Conservation (phyloP, 30 jellyfish, hydroid and myxozoan species). For the Aurelia sp. region DNA sequence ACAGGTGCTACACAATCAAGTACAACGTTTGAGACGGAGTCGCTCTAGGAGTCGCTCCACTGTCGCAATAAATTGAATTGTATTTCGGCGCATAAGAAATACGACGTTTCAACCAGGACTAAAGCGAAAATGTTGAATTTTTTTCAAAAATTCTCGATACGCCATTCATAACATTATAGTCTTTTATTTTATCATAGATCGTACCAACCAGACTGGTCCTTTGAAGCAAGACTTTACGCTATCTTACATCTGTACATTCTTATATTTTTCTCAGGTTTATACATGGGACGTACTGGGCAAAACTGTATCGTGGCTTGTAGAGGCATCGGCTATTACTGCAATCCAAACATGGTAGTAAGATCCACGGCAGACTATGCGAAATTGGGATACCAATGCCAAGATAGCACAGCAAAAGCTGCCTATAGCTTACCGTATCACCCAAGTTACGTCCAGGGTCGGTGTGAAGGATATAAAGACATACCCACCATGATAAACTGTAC, state of each 20-base stretch:
- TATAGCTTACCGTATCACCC: conserved; percentile 64
- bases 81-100: no score
- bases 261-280: neutral
- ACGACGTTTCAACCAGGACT: no score
- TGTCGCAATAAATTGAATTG: no score
- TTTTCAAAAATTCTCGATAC: no score
- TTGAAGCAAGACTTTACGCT: neutral
- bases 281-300: conserved; percentile 22
- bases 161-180: no score
- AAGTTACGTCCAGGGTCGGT: conserved; percentile 16
- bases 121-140: no score
- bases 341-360: neutral
- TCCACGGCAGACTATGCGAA: conserved; percentile 22
- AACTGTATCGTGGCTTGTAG: conserved; percentile 45
- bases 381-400: conserved; percentile 34
- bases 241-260: neutral
- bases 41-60: no score
- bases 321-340: conserved; percentile 18
- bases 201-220: no score
- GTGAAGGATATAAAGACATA: conserved; percentile 59
- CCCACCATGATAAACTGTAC: conserved; percentile 39
- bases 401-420: conserved; percentile 12
- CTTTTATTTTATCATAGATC: no score
- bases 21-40: no score
- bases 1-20: no score